These are phyloP conservation scores for Atethmia centrago DNA, from an alignment of 2,888 invertebrate genomes.

Conservation along the genomic window DNA sequence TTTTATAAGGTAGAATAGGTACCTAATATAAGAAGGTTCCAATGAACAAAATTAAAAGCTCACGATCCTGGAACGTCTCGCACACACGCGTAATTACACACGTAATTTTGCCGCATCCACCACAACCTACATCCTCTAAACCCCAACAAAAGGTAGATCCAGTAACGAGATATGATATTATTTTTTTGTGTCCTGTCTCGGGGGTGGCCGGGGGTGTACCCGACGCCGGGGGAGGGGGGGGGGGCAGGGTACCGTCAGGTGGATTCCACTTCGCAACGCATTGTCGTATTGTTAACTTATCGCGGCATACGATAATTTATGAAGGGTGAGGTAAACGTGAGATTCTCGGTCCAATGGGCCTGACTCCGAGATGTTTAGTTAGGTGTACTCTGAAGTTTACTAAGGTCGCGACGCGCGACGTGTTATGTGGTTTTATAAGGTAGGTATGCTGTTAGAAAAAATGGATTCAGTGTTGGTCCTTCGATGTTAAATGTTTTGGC, in stretches of 20 bases:
- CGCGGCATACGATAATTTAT: conserved; percentile 67
- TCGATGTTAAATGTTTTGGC: conserved; percentile 29
- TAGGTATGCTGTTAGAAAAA: conserved; percentile 22
- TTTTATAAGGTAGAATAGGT: no score
- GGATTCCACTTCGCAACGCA: conserved; percentile 78
- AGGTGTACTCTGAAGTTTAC: conserved; percentile 54
- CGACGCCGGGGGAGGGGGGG: conserved; percentile 47
- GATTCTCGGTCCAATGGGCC: conserved; percentile 46
- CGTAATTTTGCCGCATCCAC: conserved; percentile 72
- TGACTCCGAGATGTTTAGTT: conserved; percentile 55
- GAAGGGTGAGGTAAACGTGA: conserved; percentile 62
- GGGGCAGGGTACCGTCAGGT: conserved; percentile 73
- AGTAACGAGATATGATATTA: conserved; percentile 86
- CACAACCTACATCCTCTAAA: conserved; percentile 42
- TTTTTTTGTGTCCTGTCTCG: conserved; percentile 74
- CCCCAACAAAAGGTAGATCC: conserved; percentile 83
- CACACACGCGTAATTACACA: no score
- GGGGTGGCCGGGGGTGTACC: conserved; percentile 61
- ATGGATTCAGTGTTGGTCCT: neutral
- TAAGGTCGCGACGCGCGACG: conserved; percentile 30
- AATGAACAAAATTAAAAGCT: neutral
- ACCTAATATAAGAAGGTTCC: neutral
- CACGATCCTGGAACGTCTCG: neutral
- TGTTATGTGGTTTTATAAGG: conserved; percentile 43
- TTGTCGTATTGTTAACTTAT: conserved; percentile 69